These are phyloP conservation scores for Aplidium turbinatum DNA, from an alignment of 23 tunicate genomes.

Conservation along the genomic window DNA sequence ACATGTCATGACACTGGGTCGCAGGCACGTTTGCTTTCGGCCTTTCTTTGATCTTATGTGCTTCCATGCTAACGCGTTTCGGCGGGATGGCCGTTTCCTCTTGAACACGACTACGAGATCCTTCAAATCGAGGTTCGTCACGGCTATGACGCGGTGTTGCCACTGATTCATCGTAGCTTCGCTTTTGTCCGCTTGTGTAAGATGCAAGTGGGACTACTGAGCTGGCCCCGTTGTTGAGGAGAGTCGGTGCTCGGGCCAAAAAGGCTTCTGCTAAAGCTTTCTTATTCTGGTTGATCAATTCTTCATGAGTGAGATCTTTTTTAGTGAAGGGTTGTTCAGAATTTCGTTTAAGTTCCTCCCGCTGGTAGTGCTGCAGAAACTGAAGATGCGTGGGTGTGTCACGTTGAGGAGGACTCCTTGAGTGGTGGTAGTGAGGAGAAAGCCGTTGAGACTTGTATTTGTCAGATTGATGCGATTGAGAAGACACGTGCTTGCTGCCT, in stretches of 20 bases:
- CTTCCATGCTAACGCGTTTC: constrained; percentile 1
- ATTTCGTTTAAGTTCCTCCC: background rate
- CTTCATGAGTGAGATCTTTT: constrained; percentile 26
- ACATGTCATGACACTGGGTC: no score
- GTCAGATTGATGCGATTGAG: background rate
- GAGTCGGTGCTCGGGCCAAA: constrained; percentile 39
- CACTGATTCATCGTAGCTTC: constrained; percentile 27
- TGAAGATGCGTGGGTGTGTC: constrained; percentile 9
- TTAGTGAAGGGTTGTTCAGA: background rate
- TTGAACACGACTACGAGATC: background rate
- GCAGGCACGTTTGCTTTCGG: no score
- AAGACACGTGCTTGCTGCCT: background rate
- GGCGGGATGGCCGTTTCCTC: constrained; percentile 2
- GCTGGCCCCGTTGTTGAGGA: background rate
- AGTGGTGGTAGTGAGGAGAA: constrained; percentile 8
- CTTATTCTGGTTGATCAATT: constrained; percentile 63
- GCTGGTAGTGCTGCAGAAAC: constrained; percentile 34
- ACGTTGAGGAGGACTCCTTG: constrained; percentile 1
- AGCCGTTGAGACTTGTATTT: background rate
- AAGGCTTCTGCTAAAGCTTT: constrained; percentile 68
- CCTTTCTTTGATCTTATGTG: background rate
- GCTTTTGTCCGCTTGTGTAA: constrained; percentile 24
- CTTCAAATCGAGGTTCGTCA: background rate
- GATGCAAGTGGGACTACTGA: background rate
- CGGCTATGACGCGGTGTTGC: constrained; percentile 1